Percentiles rank a stretch among this genome's conserved stretches.
Conservation (phyloP, 1,140 invertebrate genomes). For the Drosophila yakuba region DNA sequence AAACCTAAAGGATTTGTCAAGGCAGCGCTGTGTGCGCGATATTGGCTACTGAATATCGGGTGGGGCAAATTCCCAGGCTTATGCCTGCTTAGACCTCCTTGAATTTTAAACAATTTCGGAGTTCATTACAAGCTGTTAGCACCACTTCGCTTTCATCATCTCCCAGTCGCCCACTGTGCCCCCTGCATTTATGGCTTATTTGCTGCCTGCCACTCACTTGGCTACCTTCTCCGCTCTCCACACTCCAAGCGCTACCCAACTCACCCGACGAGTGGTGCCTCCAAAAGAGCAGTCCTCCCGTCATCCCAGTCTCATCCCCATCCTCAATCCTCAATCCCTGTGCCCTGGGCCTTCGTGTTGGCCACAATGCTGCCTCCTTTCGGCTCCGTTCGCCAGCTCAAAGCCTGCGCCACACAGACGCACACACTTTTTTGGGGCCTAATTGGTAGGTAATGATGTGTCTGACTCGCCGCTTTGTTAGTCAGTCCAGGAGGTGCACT, state of each 20-base stretch:
- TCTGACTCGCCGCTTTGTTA: slow-evolving; percentile 79
- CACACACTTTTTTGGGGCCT: slow-evolving; percentile 69
- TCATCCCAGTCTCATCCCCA: slow-evolving; percentile 7
- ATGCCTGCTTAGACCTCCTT: background rate
- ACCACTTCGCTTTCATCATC: slow-evolving; percentile 77
- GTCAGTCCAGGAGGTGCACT: slow-evolving; percentile 41
- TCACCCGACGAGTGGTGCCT: slow-evolving; percentile 75
- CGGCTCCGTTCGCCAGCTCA: slow-evolving; percentile 5
- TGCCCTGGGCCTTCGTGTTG: slow-evolving; percentile 19
- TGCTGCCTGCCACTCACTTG: slow-evolving; percentile 69
- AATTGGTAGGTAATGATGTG: slow-evolving; percentile 84
- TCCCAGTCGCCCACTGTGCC: slow-evolving; percentile 11
- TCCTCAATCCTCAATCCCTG: background rate
- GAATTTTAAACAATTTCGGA: slow-evolving; percentile 31
- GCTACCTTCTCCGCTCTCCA: background rate
- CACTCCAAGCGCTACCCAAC: slow-evolving; percentile 12
- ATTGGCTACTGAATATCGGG: background rate
- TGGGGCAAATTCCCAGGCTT: background rate
- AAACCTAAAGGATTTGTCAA: slow-evolving; percentile 34
- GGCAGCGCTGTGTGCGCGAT: slow-evolving; percentile 29
- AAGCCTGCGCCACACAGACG: slow-evolving; percentile 44
- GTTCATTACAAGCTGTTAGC: slow-evolving; percentile 81
- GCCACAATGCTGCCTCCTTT: slow-evolving; percentile 5
- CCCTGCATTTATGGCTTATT: slow-evolving; percentile 75
- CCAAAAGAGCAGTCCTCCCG: slow-evolving; percentile 56